Conservation (phyloP, 64 coral and sea anemone species). For the Montipora sp. region DNA sequence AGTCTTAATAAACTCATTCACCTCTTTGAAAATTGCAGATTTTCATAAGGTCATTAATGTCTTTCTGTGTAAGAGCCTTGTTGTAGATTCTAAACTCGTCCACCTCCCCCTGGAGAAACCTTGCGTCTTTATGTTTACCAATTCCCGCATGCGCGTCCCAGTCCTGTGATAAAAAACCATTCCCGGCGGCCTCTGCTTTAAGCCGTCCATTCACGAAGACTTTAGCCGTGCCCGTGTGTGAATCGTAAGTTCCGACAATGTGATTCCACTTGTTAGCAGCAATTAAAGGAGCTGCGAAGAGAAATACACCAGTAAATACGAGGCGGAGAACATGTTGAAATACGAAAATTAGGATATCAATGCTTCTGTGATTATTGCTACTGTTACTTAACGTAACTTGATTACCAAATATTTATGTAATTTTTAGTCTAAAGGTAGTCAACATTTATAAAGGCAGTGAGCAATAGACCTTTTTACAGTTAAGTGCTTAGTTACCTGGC, state of each 20-base stretch:
- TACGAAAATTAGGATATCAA: no score
- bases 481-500: no score
- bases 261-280: slow-evolving; percentile 85
- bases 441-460: no score
- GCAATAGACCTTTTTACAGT: no score
- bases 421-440: no score
- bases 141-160: slow-evolving; percentile 90
- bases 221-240: slow-evolving; percentile 76
- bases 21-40: slow-evolving; percentile 74
- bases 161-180: slow-evolving; percentile 85
- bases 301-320: no score
- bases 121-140: slow-evolving; percentile 71
- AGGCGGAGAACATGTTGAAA: no score
- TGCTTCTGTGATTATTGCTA: no score
- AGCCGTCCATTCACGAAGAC: slow-evolving; percentile 80
- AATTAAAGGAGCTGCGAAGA: slow-evolving; percentile 71
- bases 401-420: no score
- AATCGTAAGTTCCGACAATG: slow-evolving; percentile 78
- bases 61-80: slow-evolving; percentile 64
- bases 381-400: no score
- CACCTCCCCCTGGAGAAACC: slow-evolving; percentile 85
- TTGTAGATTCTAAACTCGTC: slow-evolving; percentile 94
- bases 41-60: slow-evolving; percentile 70
- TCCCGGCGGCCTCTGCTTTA: slow-evolving; percentile 79
- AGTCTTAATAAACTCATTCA: neutral